A percentile compares a stretch with the other conserved stretches of the same genome.
phyloP scores from a whole-genome alignment of 2,888 invertebrate species.

The Leucophenga maculata region DNA sequence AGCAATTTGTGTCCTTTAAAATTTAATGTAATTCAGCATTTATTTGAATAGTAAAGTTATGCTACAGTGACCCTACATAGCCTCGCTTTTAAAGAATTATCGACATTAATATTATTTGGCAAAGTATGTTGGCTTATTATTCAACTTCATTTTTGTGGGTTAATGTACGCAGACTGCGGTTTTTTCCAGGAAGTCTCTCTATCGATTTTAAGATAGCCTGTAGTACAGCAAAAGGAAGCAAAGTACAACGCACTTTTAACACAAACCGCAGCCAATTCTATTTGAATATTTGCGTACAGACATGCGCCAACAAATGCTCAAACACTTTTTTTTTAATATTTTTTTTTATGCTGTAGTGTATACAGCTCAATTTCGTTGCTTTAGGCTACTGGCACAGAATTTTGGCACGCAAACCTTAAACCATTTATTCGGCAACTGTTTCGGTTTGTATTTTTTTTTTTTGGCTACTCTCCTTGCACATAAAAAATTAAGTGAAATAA shows the following conservation, averaged over 20 bases:
- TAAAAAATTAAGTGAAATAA: slow-evolving; percentile 62
- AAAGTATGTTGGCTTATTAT: neutral
- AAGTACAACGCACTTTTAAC: slow-evolving; percentile 59
- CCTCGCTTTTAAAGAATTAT: no score
- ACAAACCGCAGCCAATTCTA: neutral
- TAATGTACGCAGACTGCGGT: slow-evolving; percentile 34
- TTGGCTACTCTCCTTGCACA: slow-evolving; percentile 30
- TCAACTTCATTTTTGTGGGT: slow-evolving; percentile 9
- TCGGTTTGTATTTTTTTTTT: slow-evolving; percentile 30
- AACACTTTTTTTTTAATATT: no score
- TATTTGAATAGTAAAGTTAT: no score
- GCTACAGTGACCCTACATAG: no score
- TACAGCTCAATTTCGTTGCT: slow-evolving; percentile 30
- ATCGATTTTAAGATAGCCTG: slow-evolving; percentile 42
- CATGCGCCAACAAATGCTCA: neutral
- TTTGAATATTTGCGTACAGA: neutral
- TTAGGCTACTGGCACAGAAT: slow-evolving; percentile 62
- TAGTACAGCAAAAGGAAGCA: neutral
- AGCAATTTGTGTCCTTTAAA: no score
- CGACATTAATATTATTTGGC: neutral
- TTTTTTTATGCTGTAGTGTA: neutral
- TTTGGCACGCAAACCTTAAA: slow-evolving; percentile 64
- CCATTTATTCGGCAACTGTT: neutral
- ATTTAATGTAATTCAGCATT: no score
- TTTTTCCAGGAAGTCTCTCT: slow-evolving; percentile 39